Conservation (phyloP, 2,888 invertebrate genomes). For the Nycteola revayana region DNA sequence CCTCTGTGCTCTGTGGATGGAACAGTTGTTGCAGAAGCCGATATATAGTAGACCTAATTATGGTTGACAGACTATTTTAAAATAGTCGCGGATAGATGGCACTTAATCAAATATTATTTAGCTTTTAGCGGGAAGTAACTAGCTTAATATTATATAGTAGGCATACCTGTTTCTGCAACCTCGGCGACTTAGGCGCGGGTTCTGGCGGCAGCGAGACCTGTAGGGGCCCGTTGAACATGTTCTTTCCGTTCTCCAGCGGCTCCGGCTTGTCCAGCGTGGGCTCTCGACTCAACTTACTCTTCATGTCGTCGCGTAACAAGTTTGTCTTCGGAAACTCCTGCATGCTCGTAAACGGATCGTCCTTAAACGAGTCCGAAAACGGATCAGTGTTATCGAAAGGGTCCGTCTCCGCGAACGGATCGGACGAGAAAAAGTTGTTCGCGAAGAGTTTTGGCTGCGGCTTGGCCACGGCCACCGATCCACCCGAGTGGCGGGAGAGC, state of each 20-base stretch:
- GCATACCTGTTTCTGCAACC: constrained; percentile 66
- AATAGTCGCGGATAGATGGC: too few relatives aligned
- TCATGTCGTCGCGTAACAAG: constrained; percentile 48
- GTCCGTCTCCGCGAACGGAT: constrained; percentile 86
- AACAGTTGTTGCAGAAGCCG: not conserved
- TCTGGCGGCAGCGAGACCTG: constrained; percentile 87
- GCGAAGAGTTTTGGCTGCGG: constrained; percentile 47
- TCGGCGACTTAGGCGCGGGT: constrained; percentile 67
- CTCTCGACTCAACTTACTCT: constrained; percentile 47
- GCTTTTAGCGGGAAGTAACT: too few relatives aligned
- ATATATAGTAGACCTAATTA: too few relatives aligned
- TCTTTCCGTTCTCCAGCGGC: constrained; percentile 46
- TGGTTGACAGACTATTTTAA: too few relatives aligned
- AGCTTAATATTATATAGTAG: too few relatives aligned
- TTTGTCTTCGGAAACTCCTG: constrained; percentile 62
- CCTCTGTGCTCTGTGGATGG: constrained; percentile 48
- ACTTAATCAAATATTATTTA: too few relatives aligned
- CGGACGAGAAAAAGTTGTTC: constrained; percentile 71
- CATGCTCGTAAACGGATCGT: constrained; percentile 83
- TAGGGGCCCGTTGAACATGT: constrained; percentile 84
- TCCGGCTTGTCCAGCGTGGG: constrained; percentile 38
- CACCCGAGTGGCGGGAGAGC: constrained; percentile 71
- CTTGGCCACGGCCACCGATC: constrained; percentile 70
- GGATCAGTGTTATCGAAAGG: constrained; percentile 88
- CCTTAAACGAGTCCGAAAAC: constrained; percentile 83